Evolutionary conservation across 2,797 vertebrate species (phyloP).

Genomic region (Cyprinella venusta): DNA sequence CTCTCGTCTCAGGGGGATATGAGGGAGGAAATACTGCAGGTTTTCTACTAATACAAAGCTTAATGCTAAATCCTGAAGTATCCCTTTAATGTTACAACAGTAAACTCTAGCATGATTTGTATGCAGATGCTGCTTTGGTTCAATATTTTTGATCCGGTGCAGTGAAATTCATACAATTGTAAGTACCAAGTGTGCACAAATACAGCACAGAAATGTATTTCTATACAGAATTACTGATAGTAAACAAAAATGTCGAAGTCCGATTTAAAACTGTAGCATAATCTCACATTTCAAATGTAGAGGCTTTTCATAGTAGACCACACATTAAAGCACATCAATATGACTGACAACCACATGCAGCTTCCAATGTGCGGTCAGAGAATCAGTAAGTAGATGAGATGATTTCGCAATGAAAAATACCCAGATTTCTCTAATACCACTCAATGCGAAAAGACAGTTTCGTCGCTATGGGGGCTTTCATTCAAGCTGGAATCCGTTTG

Average conservation of each 20-base stretch:
- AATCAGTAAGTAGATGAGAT: constrained; percentile 27
- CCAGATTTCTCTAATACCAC: constrained; percentile 32
- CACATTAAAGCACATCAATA: constrained; percentile 32
- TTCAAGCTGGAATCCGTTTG: constrained; percentile 43
- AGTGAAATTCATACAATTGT: not conserved
- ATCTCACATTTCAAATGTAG: constrained; percentile 27
- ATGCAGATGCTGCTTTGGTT: not conserved
- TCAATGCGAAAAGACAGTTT: constrained; percentile 5
- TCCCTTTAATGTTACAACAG: too few relatives aligned
- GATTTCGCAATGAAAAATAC: constrained; percentile 26
- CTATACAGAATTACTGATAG: not conserved
- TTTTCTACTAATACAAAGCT: too few relatives aligned
- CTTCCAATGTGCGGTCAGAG: constrained; percentile 41
- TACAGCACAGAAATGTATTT: not conserved
- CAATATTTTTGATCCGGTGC: not conserved
- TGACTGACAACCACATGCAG: constrained; percentile 34
- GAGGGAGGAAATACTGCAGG: too few relatives aligned
- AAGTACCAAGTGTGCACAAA: not conserved
- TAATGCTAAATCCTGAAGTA: too few relatives aligned
- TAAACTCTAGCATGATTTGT: not conserved
- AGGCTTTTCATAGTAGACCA: constrained; percentile 24
- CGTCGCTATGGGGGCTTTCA: constrained; percentile 23
- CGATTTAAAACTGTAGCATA: not conserved
- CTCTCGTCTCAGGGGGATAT: too few relatives aligned
- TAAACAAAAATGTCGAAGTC: not conserved